Base-by-base conservation (phyloP, 2,888 invertebrate genomes). In the Lissonota sp. region DNA sequence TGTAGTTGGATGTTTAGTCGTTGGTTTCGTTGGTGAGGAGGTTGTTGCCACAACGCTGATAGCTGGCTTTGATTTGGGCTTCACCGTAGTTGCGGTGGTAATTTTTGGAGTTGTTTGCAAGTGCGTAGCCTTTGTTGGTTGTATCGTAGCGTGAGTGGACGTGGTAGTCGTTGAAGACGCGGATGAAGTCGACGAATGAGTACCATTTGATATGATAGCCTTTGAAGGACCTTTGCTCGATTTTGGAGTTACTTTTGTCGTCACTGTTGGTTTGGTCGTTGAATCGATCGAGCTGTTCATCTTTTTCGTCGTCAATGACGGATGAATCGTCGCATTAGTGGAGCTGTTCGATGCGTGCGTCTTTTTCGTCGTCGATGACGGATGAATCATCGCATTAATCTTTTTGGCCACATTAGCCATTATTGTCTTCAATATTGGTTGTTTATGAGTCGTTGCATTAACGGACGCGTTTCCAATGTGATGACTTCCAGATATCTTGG, bases 221-320 rank as follows among this genome's bases (percentile, higher is more conserved):
- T 26, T 26, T 26, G 26, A 26, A 26, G 26, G 26, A 26, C 26
- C 26, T 1, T 3, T 26, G 26, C 26, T 26, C 26, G 26, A 26
- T 26, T 26, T 26, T 26, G 26, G 26, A 26, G 1, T 3, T 26
- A 26, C 3, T 26, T 26, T 26, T 26, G 1, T 26, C 26, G 26
- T 26, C 26, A 26, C 1, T n/a, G 53, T 12, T 53, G 14, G n/a
- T 3, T 14, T 6, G 16, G 53, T 2, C 6, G 14, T 14, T 6
- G 44, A 44, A 44, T 44, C 7, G 4, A 14, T 53, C 14, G 53
- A 53, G 46, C 37, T 63, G 4, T 6, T 44, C 7, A 4, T 12
- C 39, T 42, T 37, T 39, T 26, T 60, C 12, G 8, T 62, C 39
- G 39, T 64, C n/a, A 64, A 64, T 26, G 44, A 42, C 49, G 49